Evolutionary conservation across 2,797 vertebrate species (phyloP).

Genomic region (Mareca penelope): DNA sequence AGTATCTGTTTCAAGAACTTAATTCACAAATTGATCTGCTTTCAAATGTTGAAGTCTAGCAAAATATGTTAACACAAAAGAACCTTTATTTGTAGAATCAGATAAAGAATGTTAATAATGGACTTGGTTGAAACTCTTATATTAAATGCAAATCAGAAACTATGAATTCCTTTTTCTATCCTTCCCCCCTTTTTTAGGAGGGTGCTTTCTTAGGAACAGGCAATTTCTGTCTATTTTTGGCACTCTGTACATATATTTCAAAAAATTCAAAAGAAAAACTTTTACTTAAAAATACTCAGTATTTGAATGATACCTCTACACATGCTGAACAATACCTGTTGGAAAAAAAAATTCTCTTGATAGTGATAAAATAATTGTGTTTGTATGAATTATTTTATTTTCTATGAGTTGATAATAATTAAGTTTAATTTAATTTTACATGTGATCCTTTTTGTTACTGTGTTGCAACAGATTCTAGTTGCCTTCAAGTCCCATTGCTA

Average conservation of each 20-base stretch:
- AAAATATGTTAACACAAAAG: constrained; percentile 80
- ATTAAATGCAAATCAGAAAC: not conserved
- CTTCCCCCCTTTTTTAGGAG: not conserved
- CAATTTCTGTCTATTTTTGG: not conserved
- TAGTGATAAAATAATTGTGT: not conserved
- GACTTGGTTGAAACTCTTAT: not conserved
- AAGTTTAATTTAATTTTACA: not conserved
- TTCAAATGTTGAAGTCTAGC: constrained; percentile 82
- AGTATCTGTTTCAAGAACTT: constrained; percentile 79
- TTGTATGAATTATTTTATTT: not conserved
- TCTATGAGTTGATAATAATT: not conserved
- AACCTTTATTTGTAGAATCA: constrained; percentile 55
- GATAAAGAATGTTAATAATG: constrained; percentile 56
- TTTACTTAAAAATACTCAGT: not conserved
- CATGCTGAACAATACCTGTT: not conserved
- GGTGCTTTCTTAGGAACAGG: not conserved
- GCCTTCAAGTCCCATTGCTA: not conserved
- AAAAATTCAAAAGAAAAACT: not conserved
- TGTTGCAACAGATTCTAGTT: not conserved
- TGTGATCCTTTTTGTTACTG: not conserved
- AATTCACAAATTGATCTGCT: constrained; percentile 89
- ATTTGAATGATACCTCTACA: not conserved
- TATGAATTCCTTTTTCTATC: not conserved
- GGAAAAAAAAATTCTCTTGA: not conserved
- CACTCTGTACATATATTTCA: not conserved